phyloP scores from a whole-genome alignment of 1,140 invertebrate species.

The Homalodisca vitripennis region DNA sequence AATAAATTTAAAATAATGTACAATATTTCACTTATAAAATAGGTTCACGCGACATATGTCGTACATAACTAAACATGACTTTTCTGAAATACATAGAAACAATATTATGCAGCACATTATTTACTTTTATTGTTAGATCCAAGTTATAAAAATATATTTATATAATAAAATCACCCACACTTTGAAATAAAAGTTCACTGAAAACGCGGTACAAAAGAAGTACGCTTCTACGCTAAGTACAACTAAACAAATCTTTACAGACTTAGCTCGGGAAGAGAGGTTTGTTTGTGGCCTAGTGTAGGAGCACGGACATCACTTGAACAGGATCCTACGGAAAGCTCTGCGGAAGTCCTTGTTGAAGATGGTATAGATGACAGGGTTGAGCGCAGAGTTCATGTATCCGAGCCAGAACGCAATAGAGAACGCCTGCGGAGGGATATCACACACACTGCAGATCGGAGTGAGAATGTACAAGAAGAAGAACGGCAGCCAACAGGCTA shows the following conservation, averaged over 20 bases:
- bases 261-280: constrained; percentile 25
- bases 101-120: background rate
- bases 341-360: constrained; percentile 98
- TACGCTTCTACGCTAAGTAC: constrained; percentile 5
- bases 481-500: constrained; percentile 98
- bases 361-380: constrained; percentile 97
- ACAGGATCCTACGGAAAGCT: constrained; percentile 92
- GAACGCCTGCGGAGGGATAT: constrained; percentile 82
- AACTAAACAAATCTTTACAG: constrained; percentile 1
- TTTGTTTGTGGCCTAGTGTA: constrained; percentile 43
- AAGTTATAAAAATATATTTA: constrained; percentile 19
- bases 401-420: constrained; percentile 98
- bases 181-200: background rate
- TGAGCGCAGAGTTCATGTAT: constrained; percentile 97
- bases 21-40: no score
- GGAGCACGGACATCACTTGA: constrained; percentile 74
- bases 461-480: constrained; percentile 92
- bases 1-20: no score
- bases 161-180: background rate
- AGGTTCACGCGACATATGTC: no score
- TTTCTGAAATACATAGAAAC: background rate
- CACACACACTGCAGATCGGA: constrained; percentile 68
- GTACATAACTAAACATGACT: no score
- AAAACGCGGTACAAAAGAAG: constrained; percentile 19
- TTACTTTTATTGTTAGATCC: background rate